phyloP scores from a whole-genome alignment of 1,140 invertebrate species.

The Drosophila kurseongensis region DNA sequence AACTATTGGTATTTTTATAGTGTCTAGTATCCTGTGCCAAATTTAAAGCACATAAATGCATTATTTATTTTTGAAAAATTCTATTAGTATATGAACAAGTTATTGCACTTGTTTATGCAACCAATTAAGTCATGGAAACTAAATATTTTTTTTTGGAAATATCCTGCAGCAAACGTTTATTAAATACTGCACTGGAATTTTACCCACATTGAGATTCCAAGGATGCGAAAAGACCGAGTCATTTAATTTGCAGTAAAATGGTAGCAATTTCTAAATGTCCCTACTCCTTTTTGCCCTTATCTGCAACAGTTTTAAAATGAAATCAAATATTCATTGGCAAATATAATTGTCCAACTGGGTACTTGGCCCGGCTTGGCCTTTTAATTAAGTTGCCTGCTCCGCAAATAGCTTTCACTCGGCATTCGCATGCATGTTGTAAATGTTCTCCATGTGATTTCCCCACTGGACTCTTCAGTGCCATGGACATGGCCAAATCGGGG shows the following conservation, averaged over 20 bases:
- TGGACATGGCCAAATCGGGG: background rate
- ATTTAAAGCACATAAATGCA: too few species aligned
- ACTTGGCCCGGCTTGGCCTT: conserved; percentile 25
- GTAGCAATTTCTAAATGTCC: background rate
- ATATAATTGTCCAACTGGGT: conserved; percentile 42
- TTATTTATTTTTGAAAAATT: too few species aligned
- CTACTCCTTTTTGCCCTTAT: too few species aligned
- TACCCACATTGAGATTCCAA: background rate
- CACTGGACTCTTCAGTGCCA: conserved; percentile 7
- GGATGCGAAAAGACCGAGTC: background rate
- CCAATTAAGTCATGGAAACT: background rate
- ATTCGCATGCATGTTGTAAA: conserved; percentile 42
- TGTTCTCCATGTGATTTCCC: conserved; percentile 34
- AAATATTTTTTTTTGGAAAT: background rate
- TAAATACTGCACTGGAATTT: background rate
- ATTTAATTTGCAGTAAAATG: conserved; percentile 1
- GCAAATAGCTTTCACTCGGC: conserved; percentile 36
- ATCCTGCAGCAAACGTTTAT: background rate
- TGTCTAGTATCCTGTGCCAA: too few species aligned
- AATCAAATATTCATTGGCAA: conserved; percentile 60
- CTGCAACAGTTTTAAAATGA: conserved; percentile 23
- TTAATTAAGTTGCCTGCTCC: conserved; percentile 55
- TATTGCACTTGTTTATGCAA: too few species aligned
- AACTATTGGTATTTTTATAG: too few species aligned
- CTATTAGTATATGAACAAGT: too few species aligned